phyloP scores from a whole-genome alignment of 2,113 vertebrate species.

The Mungos mungo region DNA sequence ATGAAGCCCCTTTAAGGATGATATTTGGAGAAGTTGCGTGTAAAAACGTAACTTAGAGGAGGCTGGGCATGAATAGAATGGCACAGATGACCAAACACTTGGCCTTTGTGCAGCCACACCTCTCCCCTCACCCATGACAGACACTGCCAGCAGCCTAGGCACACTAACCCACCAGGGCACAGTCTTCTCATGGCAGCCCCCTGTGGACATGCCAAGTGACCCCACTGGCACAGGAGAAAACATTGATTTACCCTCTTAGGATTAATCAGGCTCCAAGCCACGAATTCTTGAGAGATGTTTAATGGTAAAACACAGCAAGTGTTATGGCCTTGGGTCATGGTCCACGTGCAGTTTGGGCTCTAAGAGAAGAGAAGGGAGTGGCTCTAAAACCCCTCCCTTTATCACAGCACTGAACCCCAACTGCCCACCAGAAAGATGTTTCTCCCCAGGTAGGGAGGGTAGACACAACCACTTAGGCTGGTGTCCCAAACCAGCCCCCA shows the following conservation, averaged over 20 bases:
- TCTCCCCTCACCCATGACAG: background rate
- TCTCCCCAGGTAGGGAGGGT: background rate
- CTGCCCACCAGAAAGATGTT: background rate
- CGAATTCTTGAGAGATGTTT: background rate
- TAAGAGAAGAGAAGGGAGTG: background rate
- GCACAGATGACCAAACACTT: background rate
- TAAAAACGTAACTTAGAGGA: background rate
- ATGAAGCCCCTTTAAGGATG: background rate
- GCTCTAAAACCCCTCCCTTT: background rate
- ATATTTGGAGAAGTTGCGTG: background rate
- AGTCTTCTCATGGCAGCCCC: background rate
- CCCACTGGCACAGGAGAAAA: background rate
- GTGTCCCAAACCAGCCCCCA: background rate
- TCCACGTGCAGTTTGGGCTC: background rate
- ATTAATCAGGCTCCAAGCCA: background rate
- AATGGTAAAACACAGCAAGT: background rate
- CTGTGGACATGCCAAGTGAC: fast-evolving
- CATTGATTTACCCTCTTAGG: background rate
- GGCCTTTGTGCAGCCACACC: fast-evolving
- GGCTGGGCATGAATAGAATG: background rate
- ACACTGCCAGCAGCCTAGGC: background rate
- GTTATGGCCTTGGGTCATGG: background rate
- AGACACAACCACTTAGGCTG: background rate
- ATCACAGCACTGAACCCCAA: background rate
- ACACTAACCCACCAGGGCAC: background rate